A percentile compares a stretch with the other conserved stretches of the same genome.
Evolutionary conservation across 1,140 invertebrate species (phyloP).

Genomic region (Phymastichus coffea): DNA sequence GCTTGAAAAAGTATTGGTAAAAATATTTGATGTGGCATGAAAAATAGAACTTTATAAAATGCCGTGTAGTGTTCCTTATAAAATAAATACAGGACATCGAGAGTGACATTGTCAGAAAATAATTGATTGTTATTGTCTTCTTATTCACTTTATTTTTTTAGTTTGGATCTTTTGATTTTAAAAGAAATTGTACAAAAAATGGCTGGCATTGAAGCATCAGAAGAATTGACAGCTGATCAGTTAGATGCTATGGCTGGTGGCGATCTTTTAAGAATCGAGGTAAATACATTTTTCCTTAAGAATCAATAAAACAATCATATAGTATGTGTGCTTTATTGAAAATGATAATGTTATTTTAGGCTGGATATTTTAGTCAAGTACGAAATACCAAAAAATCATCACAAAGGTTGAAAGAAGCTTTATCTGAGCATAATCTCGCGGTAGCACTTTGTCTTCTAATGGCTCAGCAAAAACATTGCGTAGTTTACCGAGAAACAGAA

Average conservation of each 20-base stretch:
- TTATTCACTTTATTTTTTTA: constrained; percentile 62
- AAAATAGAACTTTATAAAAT: no score
- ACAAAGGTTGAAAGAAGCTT: constrained; percentile 90
- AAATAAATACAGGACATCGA: no score
- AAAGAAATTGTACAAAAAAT: constrained; percentile 99
- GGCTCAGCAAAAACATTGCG: constrained; percentile 94
- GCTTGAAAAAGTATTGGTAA: no score
- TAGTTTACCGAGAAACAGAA: constrained; percentile 84
- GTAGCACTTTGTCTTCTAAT: constrained; percentile 92
- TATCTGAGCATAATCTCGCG: constrained; percentile 88
- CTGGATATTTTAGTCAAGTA: constrained; percentile 95
- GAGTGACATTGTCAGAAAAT: no score
- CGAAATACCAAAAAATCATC: constrained; percentile 96
- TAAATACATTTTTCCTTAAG: constrained; percentile 45
- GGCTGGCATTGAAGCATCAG: constrained; percentile 95
- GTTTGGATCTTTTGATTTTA: constrained; percentile 90
- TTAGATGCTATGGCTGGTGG: constrained; percentile 95
- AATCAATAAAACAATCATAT: constrained; percentile 8
- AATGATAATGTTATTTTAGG: constrained; percentile 58
- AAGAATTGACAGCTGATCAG: constrained; percentile 96
- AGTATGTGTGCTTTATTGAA: neutral
- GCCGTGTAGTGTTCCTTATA: no score
- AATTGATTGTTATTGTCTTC: no score
- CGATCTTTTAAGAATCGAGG: constrained; percentile 91
- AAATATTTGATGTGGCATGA: no score